A percentile compares a stretch with the other conserved stretches of the same genome.
Conservation (phyloP, 2,888 invertebrate genomes). For the Aelia acuminata region DNA sequence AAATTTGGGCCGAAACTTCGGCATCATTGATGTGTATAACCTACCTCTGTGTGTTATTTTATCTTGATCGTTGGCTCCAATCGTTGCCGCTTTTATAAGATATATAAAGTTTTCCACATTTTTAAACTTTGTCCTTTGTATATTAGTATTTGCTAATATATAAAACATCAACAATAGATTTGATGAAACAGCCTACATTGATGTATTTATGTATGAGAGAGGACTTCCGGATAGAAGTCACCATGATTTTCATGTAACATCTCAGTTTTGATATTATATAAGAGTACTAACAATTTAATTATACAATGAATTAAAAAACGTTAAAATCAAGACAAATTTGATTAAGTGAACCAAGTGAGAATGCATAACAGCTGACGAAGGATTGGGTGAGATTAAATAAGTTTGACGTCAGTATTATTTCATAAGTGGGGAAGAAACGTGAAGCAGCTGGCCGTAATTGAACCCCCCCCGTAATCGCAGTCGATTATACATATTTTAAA, state of each 20-base stretch:
- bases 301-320: background rate
- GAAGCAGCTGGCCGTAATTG: constrained; percentile 13
- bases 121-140: no score
- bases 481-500: background rate
- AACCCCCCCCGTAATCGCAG: background rate
- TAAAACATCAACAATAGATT: no score
- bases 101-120: no score
- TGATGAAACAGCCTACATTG: no score
- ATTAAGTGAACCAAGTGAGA: background rate
- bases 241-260: background rate
- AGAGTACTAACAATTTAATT: background rate
- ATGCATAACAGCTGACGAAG: background rate
- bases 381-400: background rate
- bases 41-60: no score
- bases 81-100: no score
- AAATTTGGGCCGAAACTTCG: no score
- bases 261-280: background rate
- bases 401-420: background rate
- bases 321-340: background rate
- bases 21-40: no score
- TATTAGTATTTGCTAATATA: no score
- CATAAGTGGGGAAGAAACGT: background rate
- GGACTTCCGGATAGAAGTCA: no score
- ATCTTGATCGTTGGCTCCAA: no score
- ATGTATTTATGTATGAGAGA: background rate